phyloP scores from a whole-genome alignment of 2,888 invertebrate genomes.

The Hirtodrosophila alboralis region DNA sequence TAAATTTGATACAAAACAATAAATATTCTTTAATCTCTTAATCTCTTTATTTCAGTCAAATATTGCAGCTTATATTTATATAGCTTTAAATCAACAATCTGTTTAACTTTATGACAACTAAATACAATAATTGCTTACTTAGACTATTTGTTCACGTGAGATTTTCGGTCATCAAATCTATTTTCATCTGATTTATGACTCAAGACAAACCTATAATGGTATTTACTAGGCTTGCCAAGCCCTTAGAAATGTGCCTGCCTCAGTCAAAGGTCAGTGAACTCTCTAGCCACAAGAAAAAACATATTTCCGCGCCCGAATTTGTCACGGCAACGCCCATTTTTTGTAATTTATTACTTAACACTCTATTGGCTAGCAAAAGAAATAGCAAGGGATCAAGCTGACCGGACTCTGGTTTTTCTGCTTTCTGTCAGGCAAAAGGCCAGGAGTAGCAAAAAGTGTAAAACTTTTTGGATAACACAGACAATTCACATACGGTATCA shows the following conservation, averaged over 20 bases:
- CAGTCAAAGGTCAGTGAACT: constrained; percentile 38
- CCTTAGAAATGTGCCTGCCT: constrained; percentile 15
- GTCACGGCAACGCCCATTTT: constrained; percentile 63
- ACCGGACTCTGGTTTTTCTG: background rate
- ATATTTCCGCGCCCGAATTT: constrained; percentile 42
- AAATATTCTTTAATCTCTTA: too few species aligned
- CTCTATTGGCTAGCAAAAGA: constrained; percentile 49
- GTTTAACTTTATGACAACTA: too few species aligned
- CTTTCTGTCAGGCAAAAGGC: constrained; percentile 7
- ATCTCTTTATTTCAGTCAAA: too few species aligned
- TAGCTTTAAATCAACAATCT: too few species aligned
- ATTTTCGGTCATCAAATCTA: background rate
- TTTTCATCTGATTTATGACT: constrained; percentile 27
- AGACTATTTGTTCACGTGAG: background rate
- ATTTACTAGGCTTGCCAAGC: constrained; percentile 26
- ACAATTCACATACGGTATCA: background rate
- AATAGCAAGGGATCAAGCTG: constrained; percentile 17
- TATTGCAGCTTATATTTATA: too few species aligned
- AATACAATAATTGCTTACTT: too few species aligned
- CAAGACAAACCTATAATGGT: background rate
- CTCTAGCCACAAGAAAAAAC: constrained; percentile 3
- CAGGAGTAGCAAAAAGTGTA: constrained; percentile 21
- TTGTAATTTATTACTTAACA: constrained; percentile 70
- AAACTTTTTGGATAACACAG: constrained; percentile 17
- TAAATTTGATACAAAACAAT: too few species aligned